Evolutionary conservation across 2,113 vertebrate species (phyloP).

Genomic region (Microcebus murinus): DNA sequence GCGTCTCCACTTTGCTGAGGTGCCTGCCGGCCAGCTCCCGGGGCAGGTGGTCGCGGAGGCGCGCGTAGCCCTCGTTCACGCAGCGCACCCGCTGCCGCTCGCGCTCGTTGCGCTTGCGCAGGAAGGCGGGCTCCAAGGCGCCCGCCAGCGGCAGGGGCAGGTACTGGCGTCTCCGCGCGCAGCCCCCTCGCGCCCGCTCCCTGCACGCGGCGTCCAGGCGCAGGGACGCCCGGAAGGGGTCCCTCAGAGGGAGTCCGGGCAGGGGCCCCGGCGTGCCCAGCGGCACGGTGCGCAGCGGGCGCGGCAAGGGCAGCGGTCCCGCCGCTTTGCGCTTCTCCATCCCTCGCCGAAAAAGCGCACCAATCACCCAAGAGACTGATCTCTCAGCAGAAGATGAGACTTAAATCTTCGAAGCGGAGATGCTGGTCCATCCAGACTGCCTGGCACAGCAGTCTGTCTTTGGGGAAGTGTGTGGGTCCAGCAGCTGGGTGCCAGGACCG

Average conservation of each 20-base stretch:
- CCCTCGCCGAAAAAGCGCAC: neutral
- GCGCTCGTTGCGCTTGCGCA: constrained; percentile 93
- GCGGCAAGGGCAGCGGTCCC: constrained; percentile 67
- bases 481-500: constrained; percentile 11
- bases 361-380: neutral
- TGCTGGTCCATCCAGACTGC: constrained; percentile 56
- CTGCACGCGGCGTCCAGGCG: constrained; percentile 81
- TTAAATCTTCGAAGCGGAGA: constrained; percentile 36
- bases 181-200: constrained; percentile 77
- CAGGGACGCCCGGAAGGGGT: constrained; percentile 83
- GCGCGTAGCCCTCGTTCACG: constrained; percentile 94
- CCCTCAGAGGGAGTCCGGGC: constrained; percentile 64
- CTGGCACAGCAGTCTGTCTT: neutral
- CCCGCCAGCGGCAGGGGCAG: constrained; percentile 87
- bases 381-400: neutral
- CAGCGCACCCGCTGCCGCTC: constrained; percentile 95
- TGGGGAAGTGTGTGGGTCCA: neutral
- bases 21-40: constrained; percentile 90
- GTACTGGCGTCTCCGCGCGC: constrained; percentile 82
- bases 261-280: constrained; percentile 66
- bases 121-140: constrained; percentile 92
- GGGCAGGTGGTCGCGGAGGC: constrained; percentile 93
- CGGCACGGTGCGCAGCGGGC: constrained; percentile 78
- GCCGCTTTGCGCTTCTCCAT: constrained; percentile 78
- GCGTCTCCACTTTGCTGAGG: constrained; percentile 96